Evolutionary conservation across 1,140 invertebrate genomes (phyloP).

Genomic region (Papilio polytes): DNA sequence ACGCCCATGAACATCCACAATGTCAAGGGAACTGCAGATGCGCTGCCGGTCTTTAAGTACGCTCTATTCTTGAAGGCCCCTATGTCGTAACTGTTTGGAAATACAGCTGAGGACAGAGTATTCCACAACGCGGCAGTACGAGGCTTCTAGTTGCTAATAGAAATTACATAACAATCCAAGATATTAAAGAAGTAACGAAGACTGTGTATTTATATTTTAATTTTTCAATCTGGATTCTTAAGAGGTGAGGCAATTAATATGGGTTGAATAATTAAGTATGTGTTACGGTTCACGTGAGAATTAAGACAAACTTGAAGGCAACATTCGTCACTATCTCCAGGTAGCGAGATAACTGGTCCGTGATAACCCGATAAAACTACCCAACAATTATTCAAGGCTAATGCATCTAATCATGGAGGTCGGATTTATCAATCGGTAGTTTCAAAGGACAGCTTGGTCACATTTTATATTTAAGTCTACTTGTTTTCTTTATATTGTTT

Average conservation of each 20-base stretch:
- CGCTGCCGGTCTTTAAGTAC: too few species aligned
- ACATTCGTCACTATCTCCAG: neutral
- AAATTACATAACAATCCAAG: neutral
- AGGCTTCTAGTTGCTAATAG: too few species aligned
- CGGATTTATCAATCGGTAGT: conserved; percentile 18
- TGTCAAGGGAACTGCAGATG: too few species aligned
- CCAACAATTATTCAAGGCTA: conserved; percentile 9
- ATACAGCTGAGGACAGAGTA: too few species aligned
- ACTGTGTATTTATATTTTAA: neutral
- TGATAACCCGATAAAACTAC: neutral
- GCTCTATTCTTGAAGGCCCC: too few species aligned
- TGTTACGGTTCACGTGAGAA: conserved; percentile 2
- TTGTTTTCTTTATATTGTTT: neutral
- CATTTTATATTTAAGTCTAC: neutral
- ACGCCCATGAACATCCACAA: too few species aligned
- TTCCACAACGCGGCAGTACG: too few species aligned
- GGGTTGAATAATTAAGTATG: neutral
- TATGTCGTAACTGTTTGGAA: too few species aligned
- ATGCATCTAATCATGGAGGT: conserved; percentile 18
- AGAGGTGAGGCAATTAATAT: neutral
- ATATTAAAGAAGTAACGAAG: neutral
- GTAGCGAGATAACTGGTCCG: neutral
- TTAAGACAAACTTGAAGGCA: neutral
- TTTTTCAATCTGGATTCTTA: neutral
- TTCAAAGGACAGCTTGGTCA: neutral